Evolutionary conservation across 2,888 invertebrate genomes (phyloP).

Genomic region (Synanthedon andrenaeformis): DNA sequence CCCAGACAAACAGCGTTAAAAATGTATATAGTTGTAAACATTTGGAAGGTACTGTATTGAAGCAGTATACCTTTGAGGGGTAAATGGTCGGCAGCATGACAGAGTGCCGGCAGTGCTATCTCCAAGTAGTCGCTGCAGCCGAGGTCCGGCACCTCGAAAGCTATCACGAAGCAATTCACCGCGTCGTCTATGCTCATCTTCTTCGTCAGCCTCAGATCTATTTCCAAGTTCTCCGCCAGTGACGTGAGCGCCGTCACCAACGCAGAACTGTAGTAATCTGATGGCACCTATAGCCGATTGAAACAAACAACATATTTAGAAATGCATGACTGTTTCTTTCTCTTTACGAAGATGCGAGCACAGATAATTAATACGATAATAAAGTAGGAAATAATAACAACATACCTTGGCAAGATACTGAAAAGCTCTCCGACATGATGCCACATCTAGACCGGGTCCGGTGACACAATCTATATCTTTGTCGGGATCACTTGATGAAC

Average conservation of each 20-base stretch:
- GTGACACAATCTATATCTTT: slow-evolving; percentile 86
- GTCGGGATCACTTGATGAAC: slow-evolving; percentile 76
- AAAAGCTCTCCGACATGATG: slow-evolving; percentile 78
- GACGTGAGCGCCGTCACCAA: slow-evolving; percentile 81
- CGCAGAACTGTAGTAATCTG: slow-evolving; percentile 69
- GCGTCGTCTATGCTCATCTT: slow-evolving; percentile 65
- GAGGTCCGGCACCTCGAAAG: slow-evolving; percentile 81
- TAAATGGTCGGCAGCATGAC: slow-evolving; percentile 80
- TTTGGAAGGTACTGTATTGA: too few relatives aligned
- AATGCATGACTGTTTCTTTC: neutral
- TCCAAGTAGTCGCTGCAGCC: slow-evolving; percentile 86
- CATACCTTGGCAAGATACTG: slow-evolving; percentile 60
- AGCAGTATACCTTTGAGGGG: slow-evolving; percentile 65
- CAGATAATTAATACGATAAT: too few relatives aligned
- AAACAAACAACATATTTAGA: neutral
- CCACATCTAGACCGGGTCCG: slow-evolving; percentile 76
- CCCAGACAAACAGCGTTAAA: too few relatives aligned
- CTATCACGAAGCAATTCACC: slow-evolving; percentile 75
- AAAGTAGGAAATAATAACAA: too few relatives aligned
- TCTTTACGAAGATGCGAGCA: too few relatives aligned
- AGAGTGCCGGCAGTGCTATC: slow-evolving; percentile 81
- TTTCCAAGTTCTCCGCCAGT: slow-evolving; percentile 77
- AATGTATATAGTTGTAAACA: too few relatives aligned
- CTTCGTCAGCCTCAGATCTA: slow-evolving; percentile 74
- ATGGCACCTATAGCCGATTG: slow-evolving; percentile 41